A percentile compares a stretch with the other conserved stretches of the same genome.
These are phyloP conservation scores for Bombus pyrosoma DNA, from an alignment of 1,140 invertebrate genomes.

Conservation along the genomic window DNA sequence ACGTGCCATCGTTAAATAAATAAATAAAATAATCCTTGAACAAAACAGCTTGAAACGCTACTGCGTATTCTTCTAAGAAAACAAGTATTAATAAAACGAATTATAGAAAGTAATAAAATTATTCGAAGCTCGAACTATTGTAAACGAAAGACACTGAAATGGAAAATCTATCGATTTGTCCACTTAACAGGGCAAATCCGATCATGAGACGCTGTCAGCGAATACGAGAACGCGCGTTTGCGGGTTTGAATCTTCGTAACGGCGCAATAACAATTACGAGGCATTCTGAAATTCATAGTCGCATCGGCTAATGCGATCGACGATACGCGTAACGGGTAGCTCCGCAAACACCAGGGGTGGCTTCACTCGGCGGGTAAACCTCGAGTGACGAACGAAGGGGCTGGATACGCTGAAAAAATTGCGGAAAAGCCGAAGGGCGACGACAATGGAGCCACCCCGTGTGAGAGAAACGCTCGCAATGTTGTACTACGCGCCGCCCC, in stretches of 20 bases:
- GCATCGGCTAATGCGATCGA: constrained; percentile 74
- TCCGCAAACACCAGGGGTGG: constrained; percentile 73
- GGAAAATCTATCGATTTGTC: too few relatives aligned
- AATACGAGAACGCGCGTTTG: constrained; percentile 5
- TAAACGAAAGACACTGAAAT: too few relatives aligned
- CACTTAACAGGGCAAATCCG: background rate
- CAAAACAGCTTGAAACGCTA: too few relatives aligned
- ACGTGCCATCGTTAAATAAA: too few relatives aligned
- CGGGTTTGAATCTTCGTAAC: constrained; percentile 35
- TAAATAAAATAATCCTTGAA: too few relatives aligned
- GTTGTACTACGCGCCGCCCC: constrained; percentile 67
- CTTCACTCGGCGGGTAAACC: constrained; percentile 2
- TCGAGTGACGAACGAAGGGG: constrained; percentile 30
- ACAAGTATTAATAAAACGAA: too few relatives aligned
- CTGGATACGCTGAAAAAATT: constrained; percentile 44
- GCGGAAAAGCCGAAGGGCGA: constrained; percentile 54
- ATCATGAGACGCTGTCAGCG: background rate
- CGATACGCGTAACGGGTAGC: constrained; percentile 78
- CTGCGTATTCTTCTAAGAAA: too few relatives aligned
- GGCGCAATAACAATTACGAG: constrained; percentile 58
- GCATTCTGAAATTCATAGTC: constrained; percentile 71
- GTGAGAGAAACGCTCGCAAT: constrained; percentile 74
- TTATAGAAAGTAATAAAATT: too few relatives aligned
- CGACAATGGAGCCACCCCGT: constrained; percentile 76
- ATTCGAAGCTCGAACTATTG: too few relatives aligned